Conservation (phyloP, 2,888 invertebrate species). For the Protophormia terraenovae region DNA sequence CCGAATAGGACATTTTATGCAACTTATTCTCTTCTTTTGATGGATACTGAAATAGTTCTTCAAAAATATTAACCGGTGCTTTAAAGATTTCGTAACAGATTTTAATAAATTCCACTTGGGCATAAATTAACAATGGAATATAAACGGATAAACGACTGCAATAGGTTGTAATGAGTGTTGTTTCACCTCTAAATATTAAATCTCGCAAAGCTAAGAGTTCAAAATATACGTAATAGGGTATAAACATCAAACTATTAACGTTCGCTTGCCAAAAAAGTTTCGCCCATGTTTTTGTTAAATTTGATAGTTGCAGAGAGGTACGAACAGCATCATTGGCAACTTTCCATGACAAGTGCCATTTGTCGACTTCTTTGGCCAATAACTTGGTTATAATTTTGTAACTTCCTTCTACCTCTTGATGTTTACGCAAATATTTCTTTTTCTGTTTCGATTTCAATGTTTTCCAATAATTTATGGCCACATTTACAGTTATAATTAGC, state of each 20-base stretch:
- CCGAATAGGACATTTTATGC: constrained; percentile 79
- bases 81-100: constrained; percentile 78
- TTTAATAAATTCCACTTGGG: constrained; percentile 76
- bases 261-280: constrained; percentile 78
- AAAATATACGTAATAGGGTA: constrained; percentile 76
- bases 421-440: constrained; percentile 70
- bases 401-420: constrained; percentile 68
- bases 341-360: constrained; percentile 78
- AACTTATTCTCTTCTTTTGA: constrained; percentile 78
- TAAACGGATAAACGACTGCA: constrained; percentile 76
- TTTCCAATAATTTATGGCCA: constrained; percentile 84
- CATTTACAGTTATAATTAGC: constrained; percentile 85
- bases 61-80: constrained; percentile 79
- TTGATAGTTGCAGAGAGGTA: constrained; percentile 81
- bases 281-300: constrained; percentile 77
- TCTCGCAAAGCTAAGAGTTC: constrained; percentile 77
- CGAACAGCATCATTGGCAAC: constrained; percentile 80
- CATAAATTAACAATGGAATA: constrained; percentile 77
- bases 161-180: constrained; percentile 73
- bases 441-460: constrained; percentile 66
- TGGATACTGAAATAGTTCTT: constrained; percentile 77
- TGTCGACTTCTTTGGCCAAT: constrained; percentile 78
- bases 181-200: constrained; percentile 76
- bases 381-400: constrained; percentile 74
- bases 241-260: constrained; percentile 73